phyloP scores from a whole-genome alignment of 92 coral and sea anemone species.

The Palythoa grandis region DNA sequence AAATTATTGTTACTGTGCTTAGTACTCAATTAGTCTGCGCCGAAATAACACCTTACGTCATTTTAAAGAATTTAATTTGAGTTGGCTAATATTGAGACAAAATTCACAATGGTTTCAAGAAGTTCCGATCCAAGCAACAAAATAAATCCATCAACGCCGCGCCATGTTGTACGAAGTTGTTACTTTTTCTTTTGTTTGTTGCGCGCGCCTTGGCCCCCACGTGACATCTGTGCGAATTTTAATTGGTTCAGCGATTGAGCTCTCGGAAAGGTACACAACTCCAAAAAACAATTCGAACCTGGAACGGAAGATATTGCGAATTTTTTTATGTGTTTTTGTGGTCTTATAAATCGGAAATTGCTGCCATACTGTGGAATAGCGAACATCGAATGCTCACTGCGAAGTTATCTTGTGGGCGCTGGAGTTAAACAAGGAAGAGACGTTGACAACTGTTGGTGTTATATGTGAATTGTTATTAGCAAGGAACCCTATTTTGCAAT shows the following conservation, averaged over 20 bases:
- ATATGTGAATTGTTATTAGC: not conserved
- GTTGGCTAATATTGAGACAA: not conserved
- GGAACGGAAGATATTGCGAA: not conserved
- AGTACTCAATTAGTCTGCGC: not conserved
- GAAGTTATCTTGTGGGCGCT: not conserved
- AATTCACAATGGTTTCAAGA: not conserved
- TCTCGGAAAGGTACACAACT: conserved; percentile 18
- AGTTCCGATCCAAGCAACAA: not conserved
- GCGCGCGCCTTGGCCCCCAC: conserved; percentile 31
- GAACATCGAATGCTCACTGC: not conserved
- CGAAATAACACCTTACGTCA: not conserved
- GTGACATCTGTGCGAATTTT: conserved; percentile 22
- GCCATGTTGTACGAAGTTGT: not conserved
- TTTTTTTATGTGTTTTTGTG: conserved; percentile 2
- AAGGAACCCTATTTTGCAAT: not conserved
- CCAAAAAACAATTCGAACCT: conserved; percentile 4
- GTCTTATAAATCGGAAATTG: conserved; percentile 2
- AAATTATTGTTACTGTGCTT: not conserved
- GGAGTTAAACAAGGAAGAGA: not conserved
- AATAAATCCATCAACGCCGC: not conserved
- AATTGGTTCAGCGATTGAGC: conserved; percentile 17
- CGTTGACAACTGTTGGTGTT: not conserved
- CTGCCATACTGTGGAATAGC: not conserved
- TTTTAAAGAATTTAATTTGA: not conserved
- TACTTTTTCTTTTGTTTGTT: conserved; percentile 14